Conservation (phyloP, 2,888 invertebrate species). For the Phortica magna region DNA sequence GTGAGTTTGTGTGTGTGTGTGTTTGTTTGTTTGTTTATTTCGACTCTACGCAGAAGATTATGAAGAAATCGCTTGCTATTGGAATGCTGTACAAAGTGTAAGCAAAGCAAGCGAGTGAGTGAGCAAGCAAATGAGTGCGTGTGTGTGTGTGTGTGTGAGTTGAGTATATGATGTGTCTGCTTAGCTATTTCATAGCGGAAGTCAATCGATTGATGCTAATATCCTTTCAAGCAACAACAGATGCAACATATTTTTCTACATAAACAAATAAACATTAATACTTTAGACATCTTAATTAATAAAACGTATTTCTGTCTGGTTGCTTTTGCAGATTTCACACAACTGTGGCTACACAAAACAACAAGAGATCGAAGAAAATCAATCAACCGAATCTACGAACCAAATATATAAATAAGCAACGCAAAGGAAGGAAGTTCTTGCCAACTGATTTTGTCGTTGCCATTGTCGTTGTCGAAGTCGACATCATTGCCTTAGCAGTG, state of each 20-base stretch:
- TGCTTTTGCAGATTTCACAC: slow-evolving; percentile 19
- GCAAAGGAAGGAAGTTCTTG: neutral
- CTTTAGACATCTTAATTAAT: slow-evolving; percentile 27
- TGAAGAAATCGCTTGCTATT: slow-evolving; percentile 70
- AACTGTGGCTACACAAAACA: slow-evolving; percentile 20
- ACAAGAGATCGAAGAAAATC: neutral
- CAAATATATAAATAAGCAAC: neutral
- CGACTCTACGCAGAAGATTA: slow-evolving; percentile 54
- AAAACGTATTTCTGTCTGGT: slow-evolving; percentile 31
- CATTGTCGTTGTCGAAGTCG: slow-evolving; percentile 7
- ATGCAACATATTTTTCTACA: slow-evolving; percentile 11
- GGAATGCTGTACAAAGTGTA: slow-evolving; percentile 57
- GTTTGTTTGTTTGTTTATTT: slow-evolving; percentile 55
- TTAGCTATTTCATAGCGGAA: slow-evolving; percentile 58
- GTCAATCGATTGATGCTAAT: slow-evolving; percentile 51
- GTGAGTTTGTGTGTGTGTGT: slow-evolving; percentile 37
- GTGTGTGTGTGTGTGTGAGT: slow-evolving; percentile 45
- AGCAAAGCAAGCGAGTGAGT: neutral
- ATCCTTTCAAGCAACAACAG: slow-evolving; percentile 48
- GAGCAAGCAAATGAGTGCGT: neutral
- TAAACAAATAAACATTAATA: neutral
- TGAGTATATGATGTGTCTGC: slow-evolving; percentile 50
- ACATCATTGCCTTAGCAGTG: slow-evolving; percentile 34
- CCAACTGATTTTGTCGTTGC: neutral
- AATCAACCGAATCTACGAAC: neutral